Base-by-base conservation (phyloP, 2,888 invertebrate genomes). In the Glaucopsyche alexis region DNA sequence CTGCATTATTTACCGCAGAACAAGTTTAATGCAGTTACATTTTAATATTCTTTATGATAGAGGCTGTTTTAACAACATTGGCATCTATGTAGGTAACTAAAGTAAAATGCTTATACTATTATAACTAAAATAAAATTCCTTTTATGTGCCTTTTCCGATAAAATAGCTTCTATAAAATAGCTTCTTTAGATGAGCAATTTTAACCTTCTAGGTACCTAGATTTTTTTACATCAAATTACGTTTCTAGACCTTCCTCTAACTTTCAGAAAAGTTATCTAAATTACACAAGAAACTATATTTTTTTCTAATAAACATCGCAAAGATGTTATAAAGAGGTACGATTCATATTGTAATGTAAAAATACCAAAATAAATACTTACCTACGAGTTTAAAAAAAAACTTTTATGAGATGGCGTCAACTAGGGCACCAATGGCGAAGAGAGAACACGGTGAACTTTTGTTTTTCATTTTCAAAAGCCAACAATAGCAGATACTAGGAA, bases 401-500 rank as follows among this genome's bases (percentile, higher is more conserved):
- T 16, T 66, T 9, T 69, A 13, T 47, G 47, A 11, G 16, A 67
- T 29, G 69, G 29, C 69, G 69, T 11, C 19, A 49, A 47, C 49
- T 72, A 66, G 72, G 66, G 42, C 72, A 49, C 4, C 72, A 40
- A 66, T 72, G 72, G 72, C 29, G 49, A 69, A 72, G 52, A 40
- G 14, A 50, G 29, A 3, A 4, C 72, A 72, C 40, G 42, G 14
- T 66, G 50, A 72, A 67, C 72, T 69, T 69, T 69, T 69, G 49
- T 49, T 16, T 47, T 11, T 7, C 45, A 45, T 9, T 69, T 69
- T 47, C 14, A 47, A 69, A 49, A 49, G 47, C 47, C 69, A 49
- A 69, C 69, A 69, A 69, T 69, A 49, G 19, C 16, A 38, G 47
- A 45, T 16, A 45, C n/a, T 7, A 69, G n/a, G 29, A 19, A 11